These are phyloP conservation scores for Potamilus streckersoni DNA, from an alignment of 1,140 invertebrate genomes.

Conservation along the genomic window DNA sequence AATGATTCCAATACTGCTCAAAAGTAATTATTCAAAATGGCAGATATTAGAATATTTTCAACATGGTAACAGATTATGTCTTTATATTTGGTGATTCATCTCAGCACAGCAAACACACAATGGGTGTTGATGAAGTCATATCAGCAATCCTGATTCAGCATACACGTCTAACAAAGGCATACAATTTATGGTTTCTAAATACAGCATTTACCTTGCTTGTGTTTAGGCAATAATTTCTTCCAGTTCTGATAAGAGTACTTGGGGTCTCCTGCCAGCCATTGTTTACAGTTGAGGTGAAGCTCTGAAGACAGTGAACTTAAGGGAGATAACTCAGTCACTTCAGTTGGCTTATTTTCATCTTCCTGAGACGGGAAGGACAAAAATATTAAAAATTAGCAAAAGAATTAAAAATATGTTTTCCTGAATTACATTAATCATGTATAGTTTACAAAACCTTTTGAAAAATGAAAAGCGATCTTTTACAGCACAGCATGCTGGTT, in stretches of 20 bases:
- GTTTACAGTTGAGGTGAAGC: slow-evolving; percentile 79
- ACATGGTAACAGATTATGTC: background rate
- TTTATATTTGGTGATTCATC: background rate
- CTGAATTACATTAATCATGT: too few species aligned
- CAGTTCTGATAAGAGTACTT: slow-evolving; percentile 80
- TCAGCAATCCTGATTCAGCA: background rate
- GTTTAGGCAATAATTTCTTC: slow-evolving; percentile 73
- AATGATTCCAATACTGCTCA: too few species aligned
- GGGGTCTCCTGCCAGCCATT: slow-evolving; percentile 82
- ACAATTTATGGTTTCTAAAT: background rate
- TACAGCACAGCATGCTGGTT: too few species aligned
- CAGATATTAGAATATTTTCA: background rate
- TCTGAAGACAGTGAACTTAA: slow-evolving; percentile 59
- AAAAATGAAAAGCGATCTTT: too few species aligned
- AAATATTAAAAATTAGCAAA: too few species aligned
- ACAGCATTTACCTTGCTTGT: slow-evolving; percentile 42
- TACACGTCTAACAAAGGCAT: too few species aligned
- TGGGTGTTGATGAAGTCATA: background rate
- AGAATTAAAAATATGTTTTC: too few species aligned
- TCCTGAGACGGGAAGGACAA: too few species aligned
- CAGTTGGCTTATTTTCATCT: background rate
- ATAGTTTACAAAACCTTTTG: too few species aligned
- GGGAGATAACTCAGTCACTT: background rate
- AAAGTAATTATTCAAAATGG: too few species aligned
- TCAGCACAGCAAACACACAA: background rate